Conservation (phyloP, 1,140 invertebrate species). For the Andrena cerasifolii region DNA sequence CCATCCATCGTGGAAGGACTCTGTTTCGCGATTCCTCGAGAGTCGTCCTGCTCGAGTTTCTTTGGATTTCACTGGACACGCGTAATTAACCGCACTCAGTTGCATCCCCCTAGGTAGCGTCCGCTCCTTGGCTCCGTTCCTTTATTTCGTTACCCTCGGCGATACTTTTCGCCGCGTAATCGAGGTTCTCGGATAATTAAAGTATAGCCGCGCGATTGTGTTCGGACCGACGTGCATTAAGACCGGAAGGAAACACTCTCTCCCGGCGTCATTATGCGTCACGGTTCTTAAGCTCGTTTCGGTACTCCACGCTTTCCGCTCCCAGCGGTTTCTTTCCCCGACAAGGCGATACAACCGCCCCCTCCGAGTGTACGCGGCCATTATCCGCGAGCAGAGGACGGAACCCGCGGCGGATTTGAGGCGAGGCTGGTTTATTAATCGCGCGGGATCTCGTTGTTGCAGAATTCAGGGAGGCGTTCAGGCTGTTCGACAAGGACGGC, state of each 20-base stretch:
- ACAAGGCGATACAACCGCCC: no score
- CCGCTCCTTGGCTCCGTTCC: not conserved
- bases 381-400: not conserved
- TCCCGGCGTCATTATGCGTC: not conserved
- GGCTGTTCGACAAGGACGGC: constrained; percentile 94
- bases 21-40: not conserved
- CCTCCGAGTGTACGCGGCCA: no score
- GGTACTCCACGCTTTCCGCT: not conserved
- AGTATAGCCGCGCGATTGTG: not conserved
- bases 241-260: not conserved
- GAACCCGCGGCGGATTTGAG: not conserved
- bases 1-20: no score
- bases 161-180: not conserved
- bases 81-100: not conserved
- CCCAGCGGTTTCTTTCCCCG: not conserved
- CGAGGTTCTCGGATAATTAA: not conserved
- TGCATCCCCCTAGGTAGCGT: not conserved
- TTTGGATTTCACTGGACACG: not conserved
- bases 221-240: not conserved
- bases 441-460: constrained; percentile 3
- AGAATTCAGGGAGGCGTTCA: constrained; percentile 94
- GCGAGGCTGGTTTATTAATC: not conserved
- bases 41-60: not conserved
- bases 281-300: not conserved
- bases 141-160: not conserved